These are phyloP conservation scores for Polymixis flavicincta DNA, from an alignment of 2,888 invertebrate genomes.

Conservation along the genomic window DNA sequence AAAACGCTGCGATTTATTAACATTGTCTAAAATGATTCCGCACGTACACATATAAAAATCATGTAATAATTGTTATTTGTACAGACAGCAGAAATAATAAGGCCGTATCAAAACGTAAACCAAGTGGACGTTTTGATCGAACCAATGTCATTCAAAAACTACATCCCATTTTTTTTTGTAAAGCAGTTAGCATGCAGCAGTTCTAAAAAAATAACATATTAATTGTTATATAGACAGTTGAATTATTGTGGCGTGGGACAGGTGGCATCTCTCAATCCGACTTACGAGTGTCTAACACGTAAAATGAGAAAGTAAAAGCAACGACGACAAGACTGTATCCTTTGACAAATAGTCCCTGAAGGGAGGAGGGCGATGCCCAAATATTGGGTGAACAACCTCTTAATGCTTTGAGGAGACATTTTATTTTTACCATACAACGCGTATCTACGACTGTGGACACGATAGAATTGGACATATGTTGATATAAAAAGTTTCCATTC, in stretches of 20 bases:
- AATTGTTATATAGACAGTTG: constrained; percentile 33
- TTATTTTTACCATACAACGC: constrained; percentile 87
- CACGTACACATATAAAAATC: not conserved
- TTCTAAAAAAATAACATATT: constrained; percentile 19
- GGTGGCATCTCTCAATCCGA: constrained; percentile 76
- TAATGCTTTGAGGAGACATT: constrained; percentile 89
- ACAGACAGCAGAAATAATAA: not conserved
- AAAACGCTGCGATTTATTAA: not conserved
- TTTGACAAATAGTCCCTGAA: constrained; percentile 85
- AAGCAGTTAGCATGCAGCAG: constrained; percentile 11
- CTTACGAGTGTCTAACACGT: constrained; percentile 69
- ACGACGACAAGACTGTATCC: constrained; percentile 79
- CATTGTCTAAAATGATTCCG: too few species aligned
- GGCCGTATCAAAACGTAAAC: not conserved
- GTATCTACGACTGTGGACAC: constrained; percentile 75
- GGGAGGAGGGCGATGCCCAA: constrained; percentile 87
- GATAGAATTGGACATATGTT: constrained; percentile 64
- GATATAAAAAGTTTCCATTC: constrained; percentile 60
- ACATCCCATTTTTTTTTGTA: constrained; percentile 1
- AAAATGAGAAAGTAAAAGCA: constrained; percentile 75
- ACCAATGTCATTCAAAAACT: constrained; percentile 12
- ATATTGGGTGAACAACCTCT: constrained; percentile 90
- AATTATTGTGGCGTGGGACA: constrained; percentile 64
- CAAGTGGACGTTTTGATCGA: not conserved
- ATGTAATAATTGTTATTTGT: not conserved